phyloP scores from a whole-genome alignment of 53 echinoderm and acorn worm species.

The Actinopyga echinites region DNA sequence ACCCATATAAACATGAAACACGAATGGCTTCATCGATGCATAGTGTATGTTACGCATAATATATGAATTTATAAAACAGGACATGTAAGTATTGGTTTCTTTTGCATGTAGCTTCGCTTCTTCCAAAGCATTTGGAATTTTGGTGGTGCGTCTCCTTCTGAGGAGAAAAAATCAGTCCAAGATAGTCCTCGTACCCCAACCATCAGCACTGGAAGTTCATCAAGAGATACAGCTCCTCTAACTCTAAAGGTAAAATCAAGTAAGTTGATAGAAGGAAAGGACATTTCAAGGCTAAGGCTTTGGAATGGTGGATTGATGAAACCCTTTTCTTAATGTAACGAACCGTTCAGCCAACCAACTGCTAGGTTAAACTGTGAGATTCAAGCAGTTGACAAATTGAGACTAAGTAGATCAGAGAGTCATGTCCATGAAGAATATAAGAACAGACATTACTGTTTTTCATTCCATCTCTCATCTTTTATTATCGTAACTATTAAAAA shows the following conservation, averaged over 20 bases:
- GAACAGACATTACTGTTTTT: too few relatives aligned
- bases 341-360: too few relatives aligned
- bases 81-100: background rate
- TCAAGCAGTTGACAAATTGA: too few relatives aligned
- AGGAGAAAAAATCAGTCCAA: conserved; percentile 12
- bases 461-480: too few relatives aligned
- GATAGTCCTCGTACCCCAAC: conserved; percentile 41
- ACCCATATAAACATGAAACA: too few relatives aligned
- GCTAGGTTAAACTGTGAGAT: too few relatives aligned
- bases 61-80: background rate
- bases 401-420: too few relatives aligned
- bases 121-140: conserved; percentile 33
- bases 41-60: background rate
- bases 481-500: too few relatives aligned
- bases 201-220: conserved; percentile 30
- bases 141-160: background rate
- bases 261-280: background rate
- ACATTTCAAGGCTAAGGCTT: too few relatives aligned
- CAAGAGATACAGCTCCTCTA: conserved; percentile 39
- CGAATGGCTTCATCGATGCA: background rate
- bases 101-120: background rate
- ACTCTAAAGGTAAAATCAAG: conserved; percentile 42
- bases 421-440: too few relatives aligned
- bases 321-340: too few relatives aligned
- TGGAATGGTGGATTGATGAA: too few relatives aligned